Evolutionary conservation across 2,797 vertebrate genomes (phyloP), one percentile per base, ranked within the genome.

Genomic region (Sitta carolinensis): DNA sequence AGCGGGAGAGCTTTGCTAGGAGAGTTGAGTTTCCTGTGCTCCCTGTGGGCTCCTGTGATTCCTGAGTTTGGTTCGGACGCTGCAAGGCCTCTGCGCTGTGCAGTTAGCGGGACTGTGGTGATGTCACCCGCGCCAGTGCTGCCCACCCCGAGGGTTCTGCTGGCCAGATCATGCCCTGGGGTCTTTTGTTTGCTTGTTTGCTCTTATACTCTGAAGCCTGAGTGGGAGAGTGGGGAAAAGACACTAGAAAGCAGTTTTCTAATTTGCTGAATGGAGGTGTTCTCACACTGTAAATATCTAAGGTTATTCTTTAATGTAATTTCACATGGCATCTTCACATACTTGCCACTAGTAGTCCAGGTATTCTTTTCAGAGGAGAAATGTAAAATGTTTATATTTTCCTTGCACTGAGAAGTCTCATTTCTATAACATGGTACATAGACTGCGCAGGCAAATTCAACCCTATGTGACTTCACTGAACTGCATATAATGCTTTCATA

Each of bases 401-500:
- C 59, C 45, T 80, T 68, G 14, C 11, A 5, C n/a, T 48, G 40
- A 82, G 62, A 67, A 82, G 58, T 34, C 34, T 79, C 42, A 5
- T 45, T 22, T 67, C 42, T 40, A 57, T n/a, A 62, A 34, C 16
- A 8, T 3, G 6, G 19, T 50, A 26, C 27, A 32, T 5, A 66
- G 72, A 22, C 61, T 22, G 7, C 12, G 27, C 43, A 66, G 84
- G 59, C 48, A 73, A 78, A 92, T 63, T 87, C 75, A 54, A 50
- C 47, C 36, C 30, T 40, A 3, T 63, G 27, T 55, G 74, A 63
- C 82, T 93, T 69, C 63, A 63, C n/a, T 75, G 76, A 91, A 92
- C 76, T 66, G 73, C 59, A 13, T 61, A 11, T 86, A 95, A 92
- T 66, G 64, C 61, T 89, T 93, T 84, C 85, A 78, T 93, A 81